These are phyloP conservation scores for Patiria miniata DNA, from an alignment of 35 echinoderm and acorn worm genomes.

Conservation along the genomic window DNA sequence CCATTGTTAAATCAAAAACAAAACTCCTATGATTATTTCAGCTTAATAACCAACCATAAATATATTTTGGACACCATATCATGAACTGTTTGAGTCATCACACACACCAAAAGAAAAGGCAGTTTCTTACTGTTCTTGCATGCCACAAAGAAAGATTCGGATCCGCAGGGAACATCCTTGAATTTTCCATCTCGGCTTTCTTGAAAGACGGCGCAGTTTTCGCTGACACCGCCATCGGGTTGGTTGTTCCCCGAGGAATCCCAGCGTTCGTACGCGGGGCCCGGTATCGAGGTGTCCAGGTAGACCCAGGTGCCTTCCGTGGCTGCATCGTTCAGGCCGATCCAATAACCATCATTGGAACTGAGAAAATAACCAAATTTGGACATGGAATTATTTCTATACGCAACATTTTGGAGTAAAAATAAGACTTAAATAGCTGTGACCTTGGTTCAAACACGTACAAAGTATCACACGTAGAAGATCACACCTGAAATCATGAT, in stretches of 20 bases:
- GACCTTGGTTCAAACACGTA: no score
- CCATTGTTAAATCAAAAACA: no score
- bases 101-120: no score
- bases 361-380: neutral
- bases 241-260: neutral
- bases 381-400: neutral
- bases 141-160: neutral
- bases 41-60: no score
- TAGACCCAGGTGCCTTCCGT: conserved; percentile 1
- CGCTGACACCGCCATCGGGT: neutral
- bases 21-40: no score
- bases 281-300: neutral
- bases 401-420: neutral
- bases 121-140: conserved; percentile 16
- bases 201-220: conserved; percentile 5
- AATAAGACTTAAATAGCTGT: neutral
- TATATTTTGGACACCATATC: no score
- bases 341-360: neutral
- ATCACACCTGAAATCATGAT: no score
- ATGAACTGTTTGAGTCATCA: no score
- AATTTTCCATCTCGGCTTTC: neutral
- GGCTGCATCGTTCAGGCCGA: neutral
- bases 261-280: neutral
- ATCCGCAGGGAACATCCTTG: neutral
- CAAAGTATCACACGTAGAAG: no score